Conservation (phyloP, 2,797 vertebrate genomes). For the Smutsia temminckii region DNA sequence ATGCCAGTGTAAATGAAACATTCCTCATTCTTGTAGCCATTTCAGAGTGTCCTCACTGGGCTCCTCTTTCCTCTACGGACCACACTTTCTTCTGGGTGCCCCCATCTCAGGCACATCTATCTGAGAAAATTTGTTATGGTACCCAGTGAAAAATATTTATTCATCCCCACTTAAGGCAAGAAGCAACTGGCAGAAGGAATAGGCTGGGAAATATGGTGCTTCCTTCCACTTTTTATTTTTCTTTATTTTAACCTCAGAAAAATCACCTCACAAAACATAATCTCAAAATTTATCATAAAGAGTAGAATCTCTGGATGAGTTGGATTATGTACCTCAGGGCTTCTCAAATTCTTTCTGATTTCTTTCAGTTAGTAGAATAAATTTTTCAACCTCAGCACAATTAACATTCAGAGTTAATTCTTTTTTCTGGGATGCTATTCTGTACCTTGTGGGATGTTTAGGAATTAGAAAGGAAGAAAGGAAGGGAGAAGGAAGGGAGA, state of each 20-base stretch:
- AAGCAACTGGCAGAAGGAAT: not conserved
- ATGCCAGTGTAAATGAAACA: not conserved
- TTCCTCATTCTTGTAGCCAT: not conserved
- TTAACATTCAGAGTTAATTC: not conserved
- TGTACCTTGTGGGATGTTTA: not conserved
- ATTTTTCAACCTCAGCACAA: not conserved
- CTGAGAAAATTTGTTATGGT: not conserved
- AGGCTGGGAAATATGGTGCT: not conserved
- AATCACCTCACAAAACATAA: not conserved
- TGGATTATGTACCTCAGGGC: not conserved
- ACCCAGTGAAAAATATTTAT: not conserved
- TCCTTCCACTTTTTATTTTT: not conserved
- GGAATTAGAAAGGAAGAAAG: not conserved
- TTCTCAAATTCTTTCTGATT: not conserved
- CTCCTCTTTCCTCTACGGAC: not conserved
- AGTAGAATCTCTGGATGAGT: not conserved
- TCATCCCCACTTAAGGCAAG: not conserved
- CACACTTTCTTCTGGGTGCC: not conserved
- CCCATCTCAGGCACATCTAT: not conserved
- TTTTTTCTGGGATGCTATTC: not conserved
- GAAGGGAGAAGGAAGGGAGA: accelerated
- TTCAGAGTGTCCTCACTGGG: not conserved
- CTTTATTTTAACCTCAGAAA: not conserved
- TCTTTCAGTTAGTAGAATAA: not conserved
- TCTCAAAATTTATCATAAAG: not conserved